Evolutionary conservation across 2,888 invertebrate species (phyloP).

Genomic region (Lithophane socia): DNA sequence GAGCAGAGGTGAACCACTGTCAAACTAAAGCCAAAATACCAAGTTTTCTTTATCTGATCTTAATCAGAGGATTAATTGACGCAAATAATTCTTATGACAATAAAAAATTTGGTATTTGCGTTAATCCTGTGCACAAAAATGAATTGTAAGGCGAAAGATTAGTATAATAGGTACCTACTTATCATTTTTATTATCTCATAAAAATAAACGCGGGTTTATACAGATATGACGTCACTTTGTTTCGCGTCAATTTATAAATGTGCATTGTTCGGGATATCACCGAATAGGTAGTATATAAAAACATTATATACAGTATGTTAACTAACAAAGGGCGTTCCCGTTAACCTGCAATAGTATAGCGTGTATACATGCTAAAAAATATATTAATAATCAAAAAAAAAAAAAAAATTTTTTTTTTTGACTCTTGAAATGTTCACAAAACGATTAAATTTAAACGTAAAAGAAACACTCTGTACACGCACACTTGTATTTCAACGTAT

Average conservation of each 20-base stretch:
- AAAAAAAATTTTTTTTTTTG: no score
- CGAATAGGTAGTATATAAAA: not conserved
- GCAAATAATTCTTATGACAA: not conserved
- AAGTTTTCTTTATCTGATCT: not conserved
- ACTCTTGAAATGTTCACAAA: no score
- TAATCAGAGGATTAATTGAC: slow-evolving; percentile 12
- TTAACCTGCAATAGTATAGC: no score
- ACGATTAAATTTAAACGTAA: no score
- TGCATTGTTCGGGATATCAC: slow-evolving; percentile 23
- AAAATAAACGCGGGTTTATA: not conserved
- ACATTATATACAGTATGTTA: no score
- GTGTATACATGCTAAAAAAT: no score
- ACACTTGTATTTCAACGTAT: no score
- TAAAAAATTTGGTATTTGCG: not conserved
- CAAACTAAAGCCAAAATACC: not conserved
- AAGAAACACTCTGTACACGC: no score
- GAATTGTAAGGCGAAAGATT: slow-evolving; percentile 16
- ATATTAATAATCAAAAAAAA: no score
- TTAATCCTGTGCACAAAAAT: not conserved
- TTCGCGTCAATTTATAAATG: not conserved
- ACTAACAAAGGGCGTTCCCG: no score
- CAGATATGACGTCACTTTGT: slow-evolving; percentile 10
- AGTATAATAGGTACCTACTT: slow-evolving; percentile 6
- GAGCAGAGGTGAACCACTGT: not conserved
- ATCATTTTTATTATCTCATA: slow-evolving; percentile 19